Percentiles rank a stretch among this genome's conserved stretches.
Conservation (phyloP, 35 echinoderm and acorn worm species). For the Ophiothrix spiculata region DNA sequence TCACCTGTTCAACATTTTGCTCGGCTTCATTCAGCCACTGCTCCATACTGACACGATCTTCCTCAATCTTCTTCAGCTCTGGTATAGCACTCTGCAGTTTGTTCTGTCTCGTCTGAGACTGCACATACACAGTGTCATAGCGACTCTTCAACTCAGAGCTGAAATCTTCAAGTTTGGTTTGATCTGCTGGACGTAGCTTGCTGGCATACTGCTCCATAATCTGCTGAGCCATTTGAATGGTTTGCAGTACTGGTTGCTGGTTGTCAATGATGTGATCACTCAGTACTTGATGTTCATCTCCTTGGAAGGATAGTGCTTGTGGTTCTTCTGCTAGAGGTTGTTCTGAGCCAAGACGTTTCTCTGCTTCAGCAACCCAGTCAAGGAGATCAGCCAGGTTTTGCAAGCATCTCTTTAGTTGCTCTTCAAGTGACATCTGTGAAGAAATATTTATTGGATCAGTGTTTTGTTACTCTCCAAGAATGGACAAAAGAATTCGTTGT, state of each 20-base stretch:
- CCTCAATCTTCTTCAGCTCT: slow-evolving; percentile 62
- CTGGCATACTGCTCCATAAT: slow-evolving; percentile 59
- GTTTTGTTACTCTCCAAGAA: no score
- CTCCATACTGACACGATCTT: slow-evolving; percentile 41
- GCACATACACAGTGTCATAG: slow-evolving; percentile 79
- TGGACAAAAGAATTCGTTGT: no score
- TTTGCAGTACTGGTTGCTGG: slow-evolving; percentile 73
- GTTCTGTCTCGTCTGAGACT: slow-evolving; percentile 89
- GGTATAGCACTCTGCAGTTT: slow-evolving; percentile 53
- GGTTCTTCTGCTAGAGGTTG: slow-evolving; percentile 67
- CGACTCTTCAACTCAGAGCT: slow-evolving; percentile 65
- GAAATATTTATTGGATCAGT: no score
- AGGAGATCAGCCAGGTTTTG: slow-evolving; percentile 56
- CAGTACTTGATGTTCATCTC: slow-evolving; percentile 66
- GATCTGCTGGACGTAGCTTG: slow-evolving; percentile 45
- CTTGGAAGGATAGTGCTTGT: slow-evolving; percentile 31
- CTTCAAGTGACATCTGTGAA: slow-evolving; percentile 57
- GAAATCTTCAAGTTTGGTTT: slow-evolving; percentile 65
- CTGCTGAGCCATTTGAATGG: slow-evolving; percentile 65
- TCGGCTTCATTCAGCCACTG: slow-evolving; percentile 60
- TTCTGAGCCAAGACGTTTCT: slow-evolving; percentile 74
- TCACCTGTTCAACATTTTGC: slow-evolving; percentile 34
- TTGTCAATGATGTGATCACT: slow-evolving; percentile 71
- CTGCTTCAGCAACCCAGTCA: slow-evolving; percentile 79
- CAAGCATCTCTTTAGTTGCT: slow-evolving; percentile 42